Percentiles rank a stretch among this genome's conserved stretches.
These are phyloP conservation scores for Adela reaumurella DNA, from an alignment of 2,888 invertebrate species.

Conservation along the genomic window DNA sequence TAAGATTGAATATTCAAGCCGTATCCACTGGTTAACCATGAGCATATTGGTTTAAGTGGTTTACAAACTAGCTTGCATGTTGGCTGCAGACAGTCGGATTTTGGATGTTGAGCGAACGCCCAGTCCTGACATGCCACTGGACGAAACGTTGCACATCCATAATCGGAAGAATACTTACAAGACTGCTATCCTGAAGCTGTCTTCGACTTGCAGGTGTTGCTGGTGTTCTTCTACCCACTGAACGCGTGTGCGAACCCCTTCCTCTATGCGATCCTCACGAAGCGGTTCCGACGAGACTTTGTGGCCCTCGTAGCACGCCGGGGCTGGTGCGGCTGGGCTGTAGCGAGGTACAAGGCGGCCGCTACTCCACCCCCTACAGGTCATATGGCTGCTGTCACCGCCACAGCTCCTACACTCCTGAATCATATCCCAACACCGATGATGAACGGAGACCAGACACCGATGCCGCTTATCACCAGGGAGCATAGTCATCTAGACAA, in stretches of 20 bases:
- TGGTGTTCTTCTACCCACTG: slow-evolving; percentile 88
- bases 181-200: slow-evolving; percentile 66
- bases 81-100: too few relatives aligned
- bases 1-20: too few relatives aligned
- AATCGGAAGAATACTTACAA: too few relatives aligned
- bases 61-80: too few relatives aligned
- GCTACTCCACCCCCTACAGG: slow-evolving; percentile 41
- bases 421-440: slow-evolving; percentile 19
- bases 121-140: too few relatives aligned
- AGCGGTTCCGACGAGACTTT: slow-evolving; percentile 79
- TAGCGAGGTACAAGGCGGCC: slow-evolving; percentile 36
- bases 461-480: not conserved
- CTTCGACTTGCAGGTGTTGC: slow-evolving; percentile 46
- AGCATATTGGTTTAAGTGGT: too few relatives aligned
- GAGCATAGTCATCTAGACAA: not conserved
- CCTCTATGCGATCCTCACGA: slow-evolving; percentile 85
- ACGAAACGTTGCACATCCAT: too few relatives aligned
- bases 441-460: not conserved
- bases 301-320: slow-evolving; percentile 64
- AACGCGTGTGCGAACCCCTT: slow-evolving; percentile 93
- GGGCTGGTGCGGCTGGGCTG: slow-evolving; percentile 39
- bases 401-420: slow-evolving; percentile 29
- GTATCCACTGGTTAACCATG: too few relatives aligned
- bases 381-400: slow-evolving; percentile 39
- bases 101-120: too few relatives aligned